Evolutionary conservation across 1,140 invertebrate genomes (phyloP).

Genomic region (Paracyclopina nana): DNA sequence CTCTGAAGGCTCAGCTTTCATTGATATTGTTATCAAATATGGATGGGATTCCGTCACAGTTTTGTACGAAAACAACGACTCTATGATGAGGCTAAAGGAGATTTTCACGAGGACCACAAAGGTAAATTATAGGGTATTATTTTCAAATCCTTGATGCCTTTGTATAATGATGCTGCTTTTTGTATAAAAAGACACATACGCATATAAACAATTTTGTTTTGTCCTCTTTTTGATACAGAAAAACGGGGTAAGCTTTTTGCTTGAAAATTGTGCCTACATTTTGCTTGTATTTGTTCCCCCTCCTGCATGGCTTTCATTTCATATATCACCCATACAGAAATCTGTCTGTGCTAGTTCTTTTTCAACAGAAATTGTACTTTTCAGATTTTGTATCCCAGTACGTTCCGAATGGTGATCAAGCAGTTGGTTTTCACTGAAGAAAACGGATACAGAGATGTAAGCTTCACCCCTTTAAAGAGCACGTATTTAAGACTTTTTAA

Average conservation of each 20-base stretch:
- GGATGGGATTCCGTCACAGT: slow-evolving; percentile 10
- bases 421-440: neutral
- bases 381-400: no score
- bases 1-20: neutral
- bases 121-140: neutral
- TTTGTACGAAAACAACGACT: slow-evolving; percentile 8
- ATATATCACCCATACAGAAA: neutral
- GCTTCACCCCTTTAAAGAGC: no score
- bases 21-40: slow-evolving; percentile 8
- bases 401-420: neutral
- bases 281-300: no score
- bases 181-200: neutral
- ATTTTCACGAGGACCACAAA: neutral
- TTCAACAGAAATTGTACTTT: no score
- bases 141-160: neutral
- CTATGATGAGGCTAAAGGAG: slow-evolving; percentile 1
- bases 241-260: no score
- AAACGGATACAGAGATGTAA: slow-evolving; percentile 2
- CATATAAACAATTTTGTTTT: neutral
- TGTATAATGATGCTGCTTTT: neutral
- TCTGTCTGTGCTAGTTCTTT: neutral
- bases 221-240: no score
- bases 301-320: no score
- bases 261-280: no score
- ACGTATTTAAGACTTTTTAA: no score